Conservation (phyloP, 2,888 invertebrate species). For the Anaspis maculata region DNA sequence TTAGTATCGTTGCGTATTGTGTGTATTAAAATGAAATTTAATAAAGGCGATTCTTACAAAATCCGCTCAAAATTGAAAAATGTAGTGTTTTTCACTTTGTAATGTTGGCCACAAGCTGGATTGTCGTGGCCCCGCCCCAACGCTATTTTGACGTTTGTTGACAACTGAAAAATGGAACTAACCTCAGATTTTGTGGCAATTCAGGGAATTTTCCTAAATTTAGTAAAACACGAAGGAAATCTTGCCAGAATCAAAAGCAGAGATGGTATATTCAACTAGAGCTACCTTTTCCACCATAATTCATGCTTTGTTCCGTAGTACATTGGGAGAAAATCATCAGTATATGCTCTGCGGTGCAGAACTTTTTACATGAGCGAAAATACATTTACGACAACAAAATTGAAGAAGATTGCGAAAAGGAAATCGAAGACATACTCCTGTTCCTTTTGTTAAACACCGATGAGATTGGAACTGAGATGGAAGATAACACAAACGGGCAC, state of each 20-base stretch:
- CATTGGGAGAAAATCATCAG: conserved; percentile 27
- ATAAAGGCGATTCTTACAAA: too few relatives aligned
- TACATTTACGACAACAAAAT: conserved; percentile 20
- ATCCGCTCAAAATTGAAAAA: too few relatives aligned
- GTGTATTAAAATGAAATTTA: too few relatives aligned
- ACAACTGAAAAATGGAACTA: conserved; percentile 29
- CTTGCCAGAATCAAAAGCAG: conserved; percentile 30
- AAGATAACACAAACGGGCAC: conserved; percentile 29
- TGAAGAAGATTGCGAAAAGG: conserved; percentile 15
- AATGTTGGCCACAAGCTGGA: too few relatives aligned
- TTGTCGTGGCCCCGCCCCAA: too few relatives aligned
- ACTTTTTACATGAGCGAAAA: conserved; percentile 19
- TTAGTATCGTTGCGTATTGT: too few relatives aligned
- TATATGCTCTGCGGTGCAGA: conserved; percentile 18
- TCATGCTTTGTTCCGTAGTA: conserved; percentile 27
- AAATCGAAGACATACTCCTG: conserved; percentile 25
- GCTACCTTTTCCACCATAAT: neutral
- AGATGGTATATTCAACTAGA: conserved; percentile 27
- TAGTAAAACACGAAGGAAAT: conserved; percentile 25
- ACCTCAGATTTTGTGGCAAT: conserved; percentile 29
- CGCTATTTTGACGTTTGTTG: too few relatives aligned
- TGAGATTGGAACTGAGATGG: conserved; percentile 17
- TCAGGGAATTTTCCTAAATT: conserved; percentile 29
- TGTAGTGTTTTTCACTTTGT: too few relatives aligned
- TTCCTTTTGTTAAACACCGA: conserved; percentile 35